These are phyloP conservation scores for Corella eumyota DNA, from an alignment of 23 tunicate genomes.

Conservation along the genomic window DNA sequence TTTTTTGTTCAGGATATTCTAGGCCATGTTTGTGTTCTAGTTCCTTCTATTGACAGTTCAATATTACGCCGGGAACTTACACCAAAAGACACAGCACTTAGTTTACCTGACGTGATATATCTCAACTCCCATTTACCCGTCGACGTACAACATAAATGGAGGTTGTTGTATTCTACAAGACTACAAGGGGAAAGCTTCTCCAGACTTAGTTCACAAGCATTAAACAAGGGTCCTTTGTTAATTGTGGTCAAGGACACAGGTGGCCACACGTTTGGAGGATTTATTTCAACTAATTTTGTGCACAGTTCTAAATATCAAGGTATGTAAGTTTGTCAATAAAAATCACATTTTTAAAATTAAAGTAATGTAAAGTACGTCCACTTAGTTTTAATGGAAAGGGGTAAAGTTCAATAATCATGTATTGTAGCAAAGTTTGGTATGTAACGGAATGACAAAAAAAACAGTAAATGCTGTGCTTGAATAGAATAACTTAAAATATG, in stretches of 20 bases:
- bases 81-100: constrained; percentile 20
- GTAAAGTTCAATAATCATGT: too few species aligned
- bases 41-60: constrained; percentile 10
- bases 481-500: too few species aligned
- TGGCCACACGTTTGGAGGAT: constrained; percentile 79
- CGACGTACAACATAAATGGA: constrained; percentile 55
- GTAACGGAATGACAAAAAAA: too few species aligned
- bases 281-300: constrained; percentile 28
- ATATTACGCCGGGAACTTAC: constrained; percentile 1
- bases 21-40: constrained; percentile 4
- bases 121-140: constrained; percentile 37
- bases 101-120: constrained; percentile 24
- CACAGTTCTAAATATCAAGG: constrained; percentile 85
- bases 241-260: constrained; percentile 49
- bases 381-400: too few species aligned
- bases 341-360: background rate
- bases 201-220: constrained; percentile 24
- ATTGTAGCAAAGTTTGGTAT: too few species aligned
- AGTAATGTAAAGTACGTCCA: background rate
- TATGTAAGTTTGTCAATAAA: too few species aligned
- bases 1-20: constrained; percentile 10
- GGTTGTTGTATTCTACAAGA: constrained; percentile 59
- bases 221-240: constrained; percentile 55
- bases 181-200: constrained; percentile 94
- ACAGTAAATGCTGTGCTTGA: too few species aligned